Base-by-base conservation (phyloP, 2,797 vertebrate genomes). In the Etheostoma perlongum region DNA sequence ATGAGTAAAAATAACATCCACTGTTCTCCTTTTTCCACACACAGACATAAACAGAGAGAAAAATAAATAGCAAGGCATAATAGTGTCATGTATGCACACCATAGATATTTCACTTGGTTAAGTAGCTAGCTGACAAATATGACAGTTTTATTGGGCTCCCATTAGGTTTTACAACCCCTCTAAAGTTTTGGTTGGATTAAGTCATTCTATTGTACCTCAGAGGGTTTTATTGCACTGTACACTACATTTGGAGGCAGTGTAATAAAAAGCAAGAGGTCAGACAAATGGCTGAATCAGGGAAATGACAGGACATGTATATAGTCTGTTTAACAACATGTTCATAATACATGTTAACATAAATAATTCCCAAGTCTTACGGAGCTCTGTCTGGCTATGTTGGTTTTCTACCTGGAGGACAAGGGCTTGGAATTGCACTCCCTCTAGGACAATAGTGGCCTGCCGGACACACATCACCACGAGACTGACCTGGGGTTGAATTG, bases 401-500 rank as follows among this genome's bases (percentile, higher is more conserved):
- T 48, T 46, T 64, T 49, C 2, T 95, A 92, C 98, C 97, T 82
- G 95, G 91, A 14, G 95, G 93, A 54, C 98, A 98, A 0, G 90
- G 94, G 0, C 16, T 68, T 0, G 96, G 93, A 7, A 87, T 90
- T 1, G 82, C 18, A 74, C 93, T 96, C 66, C 95, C 96, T 54
- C 59, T 72, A 33, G 95, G 93, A 88, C 97, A 97, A 82, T 95
- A 95, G 80, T 97, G 94, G 6, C 94, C 91, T 0, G 21, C n/a
- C 0, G 93, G 95, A 83, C 97, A 99, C 0, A 94, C 72, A 66
- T 91, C 95, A 67, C 96, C 96, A 0, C 91, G 89, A 55, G 92
- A 23, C 8, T 87, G 92, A 57, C 91, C 90, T 0, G 2, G 66
- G 57, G 66, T 48, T 70, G 84, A 77, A 84, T 79, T n/a, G 16